Evolutionary conservation across 2,113 vertebrate genomes (phyloP).

Genomic region (Peucedramus taeniatus): DNA sequence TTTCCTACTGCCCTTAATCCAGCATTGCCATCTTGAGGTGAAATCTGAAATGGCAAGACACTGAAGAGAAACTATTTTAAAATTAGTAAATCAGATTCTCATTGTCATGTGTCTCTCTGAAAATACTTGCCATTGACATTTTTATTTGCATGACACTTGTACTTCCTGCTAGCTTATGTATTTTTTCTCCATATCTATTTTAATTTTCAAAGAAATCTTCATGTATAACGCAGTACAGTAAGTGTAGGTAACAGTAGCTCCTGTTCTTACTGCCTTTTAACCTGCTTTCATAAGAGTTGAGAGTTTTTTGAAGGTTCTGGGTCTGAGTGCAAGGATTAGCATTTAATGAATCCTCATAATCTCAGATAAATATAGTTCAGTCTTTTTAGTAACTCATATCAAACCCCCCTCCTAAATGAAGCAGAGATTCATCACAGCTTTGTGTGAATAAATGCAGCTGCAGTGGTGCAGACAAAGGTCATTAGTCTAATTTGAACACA

Average conservation of each 20-base stretch:
- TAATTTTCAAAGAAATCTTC: not conserved
- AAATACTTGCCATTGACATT: not conserved
- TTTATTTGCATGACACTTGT: not conserved
- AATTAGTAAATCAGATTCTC: not conserved
- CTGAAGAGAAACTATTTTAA: not conserved
- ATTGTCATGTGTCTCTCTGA: not conserved
- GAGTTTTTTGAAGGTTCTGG: not conserved
- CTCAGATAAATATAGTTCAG: not conserved
- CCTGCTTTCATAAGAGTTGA: not conserved
- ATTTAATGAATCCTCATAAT: not conserved
- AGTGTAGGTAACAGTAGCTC: not conserved
- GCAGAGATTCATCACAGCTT: not conserved
- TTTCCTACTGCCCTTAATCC: not conserved
- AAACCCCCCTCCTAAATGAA: not conserved
- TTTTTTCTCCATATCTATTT: not conserved
- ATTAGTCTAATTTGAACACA: not conserved
- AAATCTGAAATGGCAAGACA: not conserved
- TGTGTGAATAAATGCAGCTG: not conserved
- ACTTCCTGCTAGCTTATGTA: not conserved
- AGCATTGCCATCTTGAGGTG: slow-evolving; percentile 29
- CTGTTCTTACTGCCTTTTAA: not conserved
- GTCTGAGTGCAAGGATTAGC: not conserved
- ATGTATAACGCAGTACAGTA: not conserved
- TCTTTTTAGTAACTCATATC: not conserved
- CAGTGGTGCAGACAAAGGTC: not conserved